These are phyloP conservation scores for Sceliomorpha sp. DNA, from an alignment of 2,888 invertebrate genomes.

Conservation along the genomic window DNA sequence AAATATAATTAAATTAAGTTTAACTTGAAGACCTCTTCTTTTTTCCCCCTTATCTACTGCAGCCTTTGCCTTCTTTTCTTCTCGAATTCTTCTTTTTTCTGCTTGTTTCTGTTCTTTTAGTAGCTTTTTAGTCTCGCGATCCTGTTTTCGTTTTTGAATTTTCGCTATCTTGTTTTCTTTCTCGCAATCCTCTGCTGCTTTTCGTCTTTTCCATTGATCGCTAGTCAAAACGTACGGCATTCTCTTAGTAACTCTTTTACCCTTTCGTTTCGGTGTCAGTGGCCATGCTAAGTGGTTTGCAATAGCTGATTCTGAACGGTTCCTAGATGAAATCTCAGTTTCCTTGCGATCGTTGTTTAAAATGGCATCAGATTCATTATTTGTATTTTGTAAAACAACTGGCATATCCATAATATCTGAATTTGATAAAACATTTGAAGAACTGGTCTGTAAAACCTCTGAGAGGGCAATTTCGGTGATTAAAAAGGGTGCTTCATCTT, in stretches of 20 bases:
- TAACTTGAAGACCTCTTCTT: no score
- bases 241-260: constrained; percentile 25
- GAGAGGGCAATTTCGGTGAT: not conserved
- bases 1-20: no score
- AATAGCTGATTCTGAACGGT: constrained; percentile 10
- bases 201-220: constrained; percentile 14
- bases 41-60: constrained; percentile 9
- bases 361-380: constrained; percentile 6
- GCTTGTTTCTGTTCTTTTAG: constrained; percentile 15
- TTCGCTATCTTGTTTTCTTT: constrained; percentile 20
- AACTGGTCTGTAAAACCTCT: not conserved
- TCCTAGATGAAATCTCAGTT: constrained; percentile 1
- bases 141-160: constrained; percentile 17
- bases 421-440: constrained; percentile 8
- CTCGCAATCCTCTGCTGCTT: constrained; percentile 4
- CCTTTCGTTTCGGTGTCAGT: constrained; percentile 22
- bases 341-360: constrained; percentile 1
- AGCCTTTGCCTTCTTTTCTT: constrained; percentile 20
- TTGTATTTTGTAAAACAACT: constrained; percentile 12
- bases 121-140: constrained; percentile 13
- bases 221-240: constrained; percentile 21
- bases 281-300: constrained; percentile 22
- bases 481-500: constrained; percentile 2
- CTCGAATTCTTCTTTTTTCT: constrained; percentile 12
- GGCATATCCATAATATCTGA: constrained; percentile 22